Conservation (phyloP, 92 coral and sea anemone genomes). For the Siderastrea siderea region DNA sequence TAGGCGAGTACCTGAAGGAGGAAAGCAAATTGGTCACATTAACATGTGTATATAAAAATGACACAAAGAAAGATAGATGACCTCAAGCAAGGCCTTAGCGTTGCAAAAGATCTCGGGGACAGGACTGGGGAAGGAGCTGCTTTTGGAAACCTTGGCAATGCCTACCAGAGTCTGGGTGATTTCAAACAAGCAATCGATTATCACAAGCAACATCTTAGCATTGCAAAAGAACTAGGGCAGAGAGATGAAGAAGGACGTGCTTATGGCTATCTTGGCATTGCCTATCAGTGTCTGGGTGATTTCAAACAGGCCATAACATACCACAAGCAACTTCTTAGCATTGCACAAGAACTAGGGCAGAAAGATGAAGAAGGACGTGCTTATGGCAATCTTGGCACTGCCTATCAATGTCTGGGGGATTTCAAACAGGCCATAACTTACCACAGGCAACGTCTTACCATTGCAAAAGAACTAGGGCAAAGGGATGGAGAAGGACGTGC, state of each 20-base stretch:
- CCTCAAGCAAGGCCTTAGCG: too few species aligned
- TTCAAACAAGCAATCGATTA: too few species aligned
- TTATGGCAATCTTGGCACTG: neutral
- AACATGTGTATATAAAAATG: too few species aligned
- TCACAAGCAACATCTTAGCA: neutral
- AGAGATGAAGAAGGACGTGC: neutral
- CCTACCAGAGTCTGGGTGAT: too few species aligned
- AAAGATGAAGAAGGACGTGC: neutral
- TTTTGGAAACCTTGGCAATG: too few species aligned
- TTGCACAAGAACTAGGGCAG: neutral
- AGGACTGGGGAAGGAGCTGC: too few species aligned
- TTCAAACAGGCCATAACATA: neutral
- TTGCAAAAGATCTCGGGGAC: too few species aligned
- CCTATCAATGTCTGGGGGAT: neutral
- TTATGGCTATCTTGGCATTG: constrained; percentile 18
- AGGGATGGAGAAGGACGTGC: neutral
- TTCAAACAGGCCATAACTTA: constrained; percentile 6
- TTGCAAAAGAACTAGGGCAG: neutral
- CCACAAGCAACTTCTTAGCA: neutral
- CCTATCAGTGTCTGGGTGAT: neutral
- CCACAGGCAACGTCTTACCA: neutral
- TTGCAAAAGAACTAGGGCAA: neutral
- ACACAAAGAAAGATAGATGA: too few species aligned
- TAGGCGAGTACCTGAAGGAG: too few species aligned
- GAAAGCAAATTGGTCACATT: too few species aligned